Percentiles rank a stretch among this genome's conserved stretches.
These are phyloP conservation scores for Tauraco hartlaubi DNA, from an alignment of 2,797 vertebrate genomes.

Conservation along the genomic window DNA sequence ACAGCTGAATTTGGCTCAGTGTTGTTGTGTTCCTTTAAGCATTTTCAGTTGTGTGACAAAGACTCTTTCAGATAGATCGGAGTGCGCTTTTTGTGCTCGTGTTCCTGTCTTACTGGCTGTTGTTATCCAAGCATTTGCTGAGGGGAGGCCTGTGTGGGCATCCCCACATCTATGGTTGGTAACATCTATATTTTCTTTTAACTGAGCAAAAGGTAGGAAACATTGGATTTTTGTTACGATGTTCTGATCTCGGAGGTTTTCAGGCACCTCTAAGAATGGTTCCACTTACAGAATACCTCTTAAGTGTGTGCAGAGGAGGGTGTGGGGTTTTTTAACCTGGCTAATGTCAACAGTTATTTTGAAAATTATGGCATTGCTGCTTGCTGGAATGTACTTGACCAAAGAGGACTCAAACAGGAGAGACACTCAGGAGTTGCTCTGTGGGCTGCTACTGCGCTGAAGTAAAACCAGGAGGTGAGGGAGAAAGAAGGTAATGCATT, in stretches of 20 bases:
- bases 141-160: neutral
- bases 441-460: neutral
- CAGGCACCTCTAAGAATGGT: neutral
- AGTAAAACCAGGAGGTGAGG: neutral
- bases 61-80: neutral
- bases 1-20: neutral
- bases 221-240: accelerated
- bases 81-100: accelerated
- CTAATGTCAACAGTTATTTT: neutral
- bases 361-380: neutral
- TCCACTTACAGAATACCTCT: neutral
- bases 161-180: neutral
- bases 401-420: neutral
- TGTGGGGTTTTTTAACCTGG: neutral
- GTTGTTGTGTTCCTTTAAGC: neutral
- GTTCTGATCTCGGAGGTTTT: neutral
- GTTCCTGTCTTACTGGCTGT: neutral
- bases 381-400: neutral
- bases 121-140: neutral
- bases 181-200: neutral
- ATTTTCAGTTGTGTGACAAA: neutral
- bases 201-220: neutral
- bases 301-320: neutral
- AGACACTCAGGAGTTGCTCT: neutral
- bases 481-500: neutral